These are phyloP conservation scores for Microctonus hyperodae DNA, from an alignment of 2,888 invertebrate species.

Conservation along the genomic window DNA sequence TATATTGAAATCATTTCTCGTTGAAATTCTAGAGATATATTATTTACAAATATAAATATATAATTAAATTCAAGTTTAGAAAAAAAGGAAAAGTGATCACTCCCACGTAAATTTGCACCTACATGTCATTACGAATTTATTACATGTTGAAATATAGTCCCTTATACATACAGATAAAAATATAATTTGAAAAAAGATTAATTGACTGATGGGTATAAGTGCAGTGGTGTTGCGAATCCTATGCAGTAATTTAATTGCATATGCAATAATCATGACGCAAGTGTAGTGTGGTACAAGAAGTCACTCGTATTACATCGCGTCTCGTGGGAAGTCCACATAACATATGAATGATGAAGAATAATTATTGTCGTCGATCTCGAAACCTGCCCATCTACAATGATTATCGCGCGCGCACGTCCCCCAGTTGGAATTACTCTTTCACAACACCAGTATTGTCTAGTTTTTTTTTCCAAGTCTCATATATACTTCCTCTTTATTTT, in stretches of 20 bases:
- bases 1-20: not conserved
- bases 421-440: conserved; percentile 22
- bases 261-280: conserved; percentile 30
- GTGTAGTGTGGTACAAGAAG: not conserved
- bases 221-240: not conserved
- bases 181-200: not conserved
- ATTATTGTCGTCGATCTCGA: conserved; percentile 31
- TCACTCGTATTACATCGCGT: conserved; percentile 10
- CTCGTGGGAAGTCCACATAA: conserved; percentile 16
- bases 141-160: not conserved
- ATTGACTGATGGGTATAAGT: not conserved
- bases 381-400: conserved; percentile 31
- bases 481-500: not conserved
- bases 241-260: conserved; percentile 19
- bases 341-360: conserved; percentile 3
- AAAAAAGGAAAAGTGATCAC: conserved; percentile 18
- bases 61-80: not conserved
- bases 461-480: not conserved
- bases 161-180: not conserved
- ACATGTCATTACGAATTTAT: not conserved
- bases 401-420: conserved; percentile 12
- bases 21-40: not conserved
- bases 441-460: conserved; percentile 26
- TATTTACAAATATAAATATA: conserved; percentile 9
- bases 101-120: conserved; percentile 8